Conservation (phyloP, 2,797 vertebrate species). For the Eremophila alpestris region DNA sequence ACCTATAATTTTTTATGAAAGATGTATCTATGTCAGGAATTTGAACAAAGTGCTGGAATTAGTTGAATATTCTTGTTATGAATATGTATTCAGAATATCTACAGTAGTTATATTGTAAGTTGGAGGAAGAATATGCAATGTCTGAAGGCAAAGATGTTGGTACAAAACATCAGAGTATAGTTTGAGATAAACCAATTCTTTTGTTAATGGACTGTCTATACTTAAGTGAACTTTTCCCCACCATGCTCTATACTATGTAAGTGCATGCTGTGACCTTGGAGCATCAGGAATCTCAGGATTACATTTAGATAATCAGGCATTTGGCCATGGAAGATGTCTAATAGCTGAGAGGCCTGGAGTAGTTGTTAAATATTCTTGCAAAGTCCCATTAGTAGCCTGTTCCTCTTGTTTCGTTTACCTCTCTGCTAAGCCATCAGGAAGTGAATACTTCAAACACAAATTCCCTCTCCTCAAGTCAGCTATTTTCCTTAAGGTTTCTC, state of each 20-base stretch:
- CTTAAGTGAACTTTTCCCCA: not conserved
- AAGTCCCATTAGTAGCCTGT: not conserved
- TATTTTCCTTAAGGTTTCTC: not conserved
- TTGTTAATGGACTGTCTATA: not conserved
- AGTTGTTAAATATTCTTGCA: not conserved
- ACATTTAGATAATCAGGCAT: not conserved
- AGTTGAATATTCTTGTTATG: slow-evolving; percentile 30
- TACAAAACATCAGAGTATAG: not conserved
- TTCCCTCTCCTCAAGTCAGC: not conserved
- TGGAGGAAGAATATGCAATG: not conserved
- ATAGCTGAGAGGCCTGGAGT: not conserved
- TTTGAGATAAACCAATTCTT: not conserved
- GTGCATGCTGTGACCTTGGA: not conserved
- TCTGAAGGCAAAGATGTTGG: not conserved
- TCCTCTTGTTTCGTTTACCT: not conserved
- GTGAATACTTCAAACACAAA: not conserved
- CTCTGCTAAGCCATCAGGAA: not conserved
- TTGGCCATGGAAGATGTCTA: not conserved
- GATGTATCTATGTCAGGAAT: slow-evolving; percentile 49
- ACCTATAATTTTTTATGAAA: slow-evolving; percentile 67
- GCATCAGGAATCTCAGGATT: not conserved
- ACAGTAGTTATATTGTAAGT: not conserved
- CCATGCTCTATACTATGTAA: not conserved
- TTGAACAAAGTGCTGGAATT: slow-evolving; percentile 41
- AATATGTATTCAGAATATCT: slow-evolving; percentile 40